Evolutionary conservation across 37 sponge, comb jelly and placozoan genomes (phyloP).

Genomic region (Chondrilla cf. caribensis): DNA sequence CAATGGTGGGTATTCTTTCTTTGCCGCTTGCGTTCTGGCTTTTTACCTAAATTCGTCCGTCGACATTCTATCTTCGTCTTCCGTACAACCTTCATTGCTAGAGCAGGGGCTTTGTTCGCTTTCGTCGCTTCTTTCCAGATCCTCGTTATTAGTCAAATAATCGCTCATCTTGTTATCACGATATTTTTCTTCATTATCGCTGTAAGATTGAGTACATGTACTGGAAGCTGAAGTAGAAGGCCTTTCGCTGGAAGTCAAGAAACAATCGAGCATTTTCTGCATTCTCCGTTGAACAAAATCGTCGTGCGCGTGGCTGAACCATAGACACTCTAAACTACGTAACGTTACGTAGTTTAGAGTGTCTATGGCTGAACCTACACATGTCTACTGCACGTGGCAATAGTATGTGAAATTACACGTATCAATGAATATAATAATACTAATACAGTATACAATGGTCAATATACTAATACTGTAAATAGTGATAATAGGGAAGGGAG

Average conservation of each 20-base stretch:
- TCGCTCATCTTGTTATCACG: neutral
- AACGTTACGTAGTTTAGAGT: too few species aligned
- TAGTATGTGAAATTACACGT: too few species aligned
- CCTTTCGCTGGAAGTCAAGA: conserved; percentile 7
- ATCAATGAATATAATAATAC: too few species aligned
- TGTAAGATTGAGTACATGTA: conserved; percentile 10
- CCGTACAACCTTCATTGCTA: conserved; percentile 1
- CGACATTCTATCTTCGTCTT: conserved; percentile 14
- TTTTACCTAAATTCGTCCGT: neutral
- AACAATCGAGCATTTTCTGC: conserved; percentile 17
- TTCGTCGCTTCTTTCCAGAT: neutral
- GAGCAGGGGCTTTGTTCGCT: neutral
- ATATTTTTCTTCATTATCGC: neutral
- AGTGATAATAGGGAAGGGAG: too few species aligned
- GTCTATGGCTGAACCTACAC: too few species aligned
- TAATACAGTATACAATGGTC: too few species aligned
- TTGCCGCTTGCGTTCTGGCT: conserved; percentile 8
- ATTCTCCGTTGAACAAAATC: neutral
- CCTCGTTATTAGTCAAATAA: conserved; percentile 11
- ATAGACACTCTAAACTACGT: too few species aligned
- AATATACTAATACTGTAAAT: too few species aligned
- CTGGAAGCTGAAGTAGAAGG: conserved; percentile 6
- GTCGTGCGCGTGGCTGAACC: too few species aligned
- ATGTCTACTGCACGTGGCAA: too few species aligned
- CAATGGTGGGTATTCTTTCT: neutral